These are phyloP conservation scores for Psittacula cyanocephala DNA, from an alignment of 2,113 vertebrate species.

Conservation along the genomic window DNA sequence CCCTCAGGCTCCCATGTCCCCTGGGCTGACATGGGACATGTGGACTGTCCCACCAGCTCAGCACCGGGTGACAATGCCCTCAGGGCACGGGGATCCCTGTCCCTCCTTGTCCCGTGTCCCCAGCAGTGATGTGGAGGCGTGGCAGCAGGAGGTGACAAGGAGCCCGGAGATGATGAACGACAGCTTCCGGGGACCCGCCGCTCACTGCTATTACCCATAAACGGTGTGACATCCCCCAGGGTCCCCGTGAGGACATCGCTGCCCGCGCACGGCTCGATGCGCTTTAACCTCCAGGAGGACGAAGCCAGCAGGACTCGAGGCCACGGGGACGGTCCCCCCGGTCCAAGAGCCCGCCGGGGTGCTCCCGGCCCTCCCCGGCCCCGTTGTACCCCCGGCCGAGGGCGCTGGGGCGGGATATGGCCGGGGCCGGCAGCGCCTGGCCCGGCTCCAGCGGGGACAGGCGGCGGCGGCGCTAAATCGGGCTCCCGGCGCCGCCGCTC, in stretches of 20 bases:
- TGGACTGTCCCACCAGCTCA: neutral
- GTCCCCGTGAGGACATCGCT: neutral
- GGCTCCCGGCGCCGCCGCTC: neutral
- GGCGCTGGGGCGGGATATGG: conserved; percentile 13
- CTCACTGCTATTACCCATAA: neutral
- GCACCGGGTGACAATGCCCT: neutral
- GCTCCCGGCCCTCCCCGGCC: neutral
- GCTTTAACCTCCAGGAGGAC: neutral
- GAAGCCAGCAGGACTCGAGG: neutral
- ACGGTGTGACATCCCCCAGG: rapidly evolving
- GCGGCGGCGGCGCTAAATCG: neutral
- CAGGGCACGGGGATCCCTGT: neutral
- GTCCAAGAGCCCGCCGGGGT: neutral
- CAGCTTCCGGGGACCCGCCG: neutral
- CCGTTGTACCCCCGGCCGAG: neutral
- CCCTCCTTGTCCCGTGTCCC: neutral
- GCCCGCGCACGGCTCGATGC: neutral
- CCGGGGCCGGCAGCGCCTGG: conserved; percentile 27
- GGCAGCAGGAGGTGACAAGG: neutral
- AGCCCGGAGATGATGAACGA: neutral
- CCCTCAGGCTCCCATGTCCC: neutral
- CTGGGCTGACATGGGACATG: neutral
- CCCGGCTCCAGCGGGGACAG: conserved; percentile 9
- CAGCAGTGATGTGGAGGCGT: neutral
- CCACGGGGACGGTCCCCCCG: neutral